Conservation (phyloP, 2,113 vertebrate genomes). For the Poicephalus meyeri region DNA sequence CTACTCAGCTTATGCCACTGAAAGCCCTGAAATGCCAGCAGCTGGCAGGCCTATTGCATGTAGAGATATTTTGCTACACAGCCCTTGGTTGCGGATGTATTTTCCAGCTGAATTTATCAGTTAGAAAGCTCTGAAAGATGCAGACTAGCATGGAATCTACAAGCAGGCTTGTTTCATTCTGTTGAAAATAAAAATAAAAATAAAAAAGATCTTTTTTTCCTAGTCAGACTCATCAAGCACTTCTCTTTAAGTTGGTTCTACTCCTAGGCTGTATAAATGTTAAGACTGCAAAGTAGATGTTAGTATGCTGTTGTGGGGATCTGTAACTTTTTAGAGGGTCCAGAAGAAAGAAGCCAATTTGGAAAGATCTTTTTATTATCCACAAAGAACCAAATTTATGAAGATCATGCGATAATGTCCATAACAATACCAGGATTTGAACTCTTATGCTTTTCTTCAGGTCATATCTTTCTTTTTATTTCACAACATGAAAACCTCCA, state of each 20-base stretch:
- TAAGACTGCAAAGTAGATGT: not conserved
- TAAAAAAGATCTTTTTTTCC: not conserved
- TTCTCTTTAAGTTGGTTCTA: not conserved
- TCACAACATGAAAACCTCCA: not conserved
- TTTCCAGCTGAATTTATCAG: not conserved
- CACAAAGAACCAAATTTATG: not conserved
- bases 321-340: not conserved
- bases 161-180: not conserved
- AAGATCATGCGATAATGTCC: not conserved
- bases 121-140: not conserved
- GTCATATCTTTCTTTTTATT: not conserved
- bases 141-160: not conserved
- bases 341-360: not conserved
- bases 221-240: not conserved
- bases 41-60: not conserved
- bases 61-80: not conserved
- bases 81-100: accelerated
- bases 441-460: not conserved
- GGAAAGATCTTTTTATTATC: not conserved
- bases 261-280: not conserved
- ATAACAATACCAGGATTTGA: not conserved
- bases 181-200: not conserved
- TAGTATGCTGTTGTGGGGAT: not conserved
- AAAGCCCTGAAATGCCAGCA: not conserved
- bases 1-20: not conserved